These are phyloP conservation scores for Python bivittatus DNA, from an alignment of 2,113 vertebrate genomes.

Conservation along the genomic window DNA sequence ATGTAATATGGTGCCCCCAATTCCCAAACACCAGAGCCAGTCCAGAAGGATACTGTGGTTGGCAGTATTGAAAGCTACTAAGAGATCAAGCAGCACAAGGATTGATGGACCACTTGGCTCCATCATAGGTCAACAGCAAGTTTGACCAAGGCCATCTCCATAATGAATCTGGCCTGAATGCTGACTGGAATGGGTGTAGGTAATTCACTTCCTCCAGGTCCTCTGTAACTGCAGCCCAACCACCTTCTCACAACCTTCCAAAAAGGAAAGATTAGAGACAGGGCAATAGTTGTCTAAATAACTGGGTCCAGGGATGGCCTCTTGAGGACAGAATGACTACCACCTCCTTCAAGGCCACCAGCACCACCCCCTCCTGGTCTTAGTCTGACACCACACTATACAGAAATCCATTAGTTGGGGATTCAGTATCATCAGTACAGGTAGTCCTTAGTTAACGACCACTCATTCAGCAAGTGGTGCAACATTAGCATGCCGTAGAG, in stretches of 20 bases:
- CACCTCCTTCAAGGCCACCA: no score
- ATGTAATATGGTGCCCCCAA: background rate
- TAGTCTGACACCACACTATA: background rate
- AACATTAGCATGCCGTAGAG: background rate
- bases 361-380: background rate
- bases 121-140: no score
- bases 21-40: background rate
- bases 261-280: no score
- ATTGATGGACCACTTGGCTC: background rate
- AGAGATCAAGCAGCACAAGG: background rate
- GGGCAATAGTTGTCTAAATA: no score
- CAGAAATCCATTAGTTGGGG: background rate
- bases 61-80: background rate
- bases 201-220: no score
- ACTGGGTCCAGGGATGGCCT: no score
- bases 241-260: no score
- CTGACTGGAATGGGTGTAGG: background rate
- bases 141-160: background rate
- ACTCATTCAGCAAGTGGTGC: background rate
- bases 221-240: no score
- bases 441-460: background rate
- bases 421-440: background rate
- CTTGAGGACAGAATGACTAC: no score
- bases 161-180: background rate
- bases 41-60: background rate